phyloP scores from a whole-genome alignment of 2,113 vertebrate genomes.

The Malurus melanocephalus region DNA sequence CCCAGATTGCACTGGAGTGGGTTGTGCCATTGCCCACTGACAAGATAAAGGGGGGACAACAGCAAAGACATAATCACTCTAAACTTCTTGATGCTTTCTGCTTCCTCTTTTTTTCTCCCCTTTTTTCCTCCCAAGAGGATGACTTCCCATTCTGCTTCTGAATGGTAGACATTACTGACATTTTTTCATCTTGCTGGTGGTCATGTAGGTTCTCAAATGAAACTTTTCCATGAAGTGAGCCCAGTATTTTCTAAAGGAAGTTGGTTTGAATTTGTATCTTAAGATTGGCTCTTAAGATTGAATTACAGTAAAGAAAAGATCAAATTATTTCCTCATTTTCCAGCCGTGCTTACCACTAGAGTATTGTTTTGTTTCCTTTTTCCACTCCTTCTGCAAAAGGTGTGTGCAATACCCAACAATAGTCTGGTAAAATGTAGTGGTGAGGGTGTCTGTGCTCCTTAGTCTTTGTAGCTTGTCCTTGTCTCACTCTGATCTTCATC shows the following conservation, averaged over 20 bases:
- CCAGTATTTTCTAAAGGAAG: neutral
- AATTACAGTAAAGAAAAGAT: neutral
- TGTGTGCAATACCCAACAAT: neutral
- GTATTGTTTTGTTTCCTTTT: neutral
- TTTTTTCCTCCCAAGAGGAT: neutral
- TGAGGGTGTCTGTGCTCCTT: neutral
- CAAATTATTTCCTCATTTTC: neutral
- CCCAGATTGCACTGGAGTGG: neutral
- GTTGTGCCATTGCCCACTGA: neutral
- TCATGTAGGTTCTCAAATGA: neutral
- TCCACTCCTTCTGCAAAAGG: neutral
- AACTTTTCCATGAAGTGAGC: neutral
- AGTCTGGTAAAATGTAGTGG: neutral
- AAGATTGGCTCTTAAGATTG: neutral
- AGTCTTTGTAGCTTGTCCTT: neutral
- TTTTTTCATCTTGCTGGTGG: neutral
- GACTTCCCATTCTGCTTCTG: neutral
- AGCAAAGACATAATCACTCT: neutral
- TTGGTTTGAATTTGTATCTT: neutral
- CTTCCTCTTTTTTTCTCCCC: neutral
- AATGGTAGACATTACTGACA: rapidly evolving
- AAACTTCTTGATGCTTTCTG: neutral
- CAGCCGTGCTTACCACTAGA: neutral
- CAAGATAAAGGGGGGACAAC: neutral
- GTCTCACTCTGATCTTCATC: neutral